Conservation (phyloP, 1,140 invertebrate genomes). For the Drosophila pachea region DNA sequence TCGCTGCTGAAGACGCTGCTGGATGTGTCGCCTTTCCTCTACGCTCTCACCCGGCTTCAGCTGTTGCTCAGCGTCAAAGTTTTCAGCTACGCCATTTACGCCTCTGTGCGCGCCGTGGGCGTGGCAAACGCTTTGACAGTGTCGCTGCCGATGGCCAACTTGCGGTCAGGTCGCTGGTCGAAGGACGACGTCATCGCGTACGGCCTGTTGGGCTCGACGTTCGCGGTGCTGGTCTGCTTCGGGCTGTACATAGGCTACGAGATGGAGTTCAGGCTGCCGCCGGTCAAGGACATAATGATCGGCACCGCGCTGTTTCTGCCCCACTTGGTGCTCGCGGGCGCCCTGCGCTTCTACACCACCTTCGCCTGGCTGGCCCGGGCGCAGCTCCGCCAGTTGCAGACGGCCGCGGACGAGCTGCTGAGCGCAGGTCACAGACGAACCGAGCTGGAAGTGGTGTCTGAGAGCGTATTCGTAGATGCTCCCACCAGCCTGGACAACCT, state of each 20-base stretch:
- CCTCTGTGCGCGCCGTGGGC: conserved; percentile 33
- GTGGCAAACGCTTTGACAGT: conserved; percentile 37
- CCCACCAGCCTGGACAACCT: conserved; percentile 20
- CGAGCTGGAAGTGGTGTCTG: conserved; percentile 17
- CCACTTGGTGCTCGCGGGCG: conserved; percentile 55
- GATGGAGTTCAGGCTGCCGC: conserved; percentile 68
- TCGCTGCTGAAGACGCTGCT: conserved; percentile 49
- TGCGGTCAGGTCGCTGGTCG: background rate
- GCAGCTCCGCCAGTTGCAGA: conserved; percentile 27
- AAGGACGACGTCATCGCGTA: conserved; percentile 49
- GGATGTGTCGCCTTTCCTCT: conserved; percentile 63
- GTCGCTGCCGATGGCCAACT: conserved; percentile 13
- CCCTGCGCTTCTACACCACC: conserved; percentile 49
- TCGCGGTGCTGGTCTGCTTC: conserved; percentile 44
- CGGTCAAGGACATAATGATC: conserved; percentile 58
- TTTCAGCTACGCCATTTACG: conserved; percentile 50
- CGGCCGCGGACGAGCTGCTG: conserved; percentile 24
- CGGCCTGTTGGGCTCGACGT: conserved; percentile 53
- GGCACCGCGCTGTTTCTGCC: conserved; percentile 61
- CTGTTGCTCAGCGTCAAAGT: conserved; percentile 57
- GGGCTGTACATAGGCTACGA: conserved; percentile 66
- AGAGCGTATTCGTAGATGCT: conserved; percentile 19
- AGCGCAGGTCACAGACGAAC: conserved; percentile 6
- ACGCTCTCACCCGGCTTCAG: conserved; percentile 48
- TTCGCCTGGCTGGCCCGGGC: conserved; percentile 45